Conservation (phyloP, 2,797 vertebrate species). For the Enoplosus armatus region DNA sequence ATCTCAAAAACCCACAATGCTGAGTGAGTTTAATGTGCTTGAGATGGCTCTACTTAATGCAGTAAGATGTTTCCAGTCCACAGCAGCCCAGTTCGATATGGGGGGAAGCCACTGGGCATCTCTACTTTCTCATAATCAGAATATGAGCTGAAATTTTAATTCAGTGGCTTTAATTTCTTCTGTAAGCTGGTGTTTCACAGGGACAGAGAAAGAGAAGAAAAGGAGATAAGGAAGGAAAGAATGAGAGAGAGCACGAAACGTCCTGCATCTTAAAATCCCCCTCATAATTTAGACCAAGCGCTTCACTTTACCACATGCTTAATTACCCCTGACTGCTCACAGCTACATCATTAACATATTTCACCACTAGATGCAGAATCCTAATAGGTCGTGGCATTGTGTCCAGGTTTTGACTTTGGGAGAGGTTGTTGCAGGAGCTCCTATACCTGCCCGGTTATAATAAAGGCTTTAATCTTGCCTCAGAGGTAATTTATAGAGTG, state of each 20-base stretch:
- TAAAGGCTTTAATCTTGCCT: constrained; percentile 60
- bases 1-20: neutral
- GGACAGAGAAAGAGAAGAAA: constrained; percentile 3
- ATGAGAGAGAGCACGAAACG: constrained; percentile 11
- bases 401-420: constrained; percentile 73
- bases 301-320: constrained; percentile 64
- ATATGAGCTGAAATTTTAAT: constrained; percentile 28
- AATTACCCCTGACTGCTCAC: constrained; percentile 78
- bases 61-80: neutral
- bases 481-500: constrained; percentile 52
- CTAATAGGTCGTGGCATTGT: constrained; percentile 42
- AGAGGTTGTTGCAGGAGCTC: constrained; percentile 47
- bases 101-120: neutral
- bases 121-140: neutral
- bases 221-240: constrained; percentile 14
- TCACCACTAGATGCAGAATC: constrained; percentile 58
- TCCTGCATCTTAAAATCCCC: constrained; percentile 45
- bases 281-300: constrained; percentile 57
- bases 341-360: constrained; percentile 75
- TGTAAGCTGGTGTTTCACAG: constrained; percentile 25
- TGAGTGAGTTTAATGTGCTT: neutral
- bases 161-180: constrained; percentile 26
- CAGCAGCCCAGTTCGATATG: constrained; percentile 1
- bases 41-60: neutral
- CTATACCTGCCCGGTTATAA: constrained; percentile 55